These are phyloP conservation scores for Delichon dasypus DNA, from an alignment of 2,797 vertebrate genomes.

Conservation along the genomic window DNA sequence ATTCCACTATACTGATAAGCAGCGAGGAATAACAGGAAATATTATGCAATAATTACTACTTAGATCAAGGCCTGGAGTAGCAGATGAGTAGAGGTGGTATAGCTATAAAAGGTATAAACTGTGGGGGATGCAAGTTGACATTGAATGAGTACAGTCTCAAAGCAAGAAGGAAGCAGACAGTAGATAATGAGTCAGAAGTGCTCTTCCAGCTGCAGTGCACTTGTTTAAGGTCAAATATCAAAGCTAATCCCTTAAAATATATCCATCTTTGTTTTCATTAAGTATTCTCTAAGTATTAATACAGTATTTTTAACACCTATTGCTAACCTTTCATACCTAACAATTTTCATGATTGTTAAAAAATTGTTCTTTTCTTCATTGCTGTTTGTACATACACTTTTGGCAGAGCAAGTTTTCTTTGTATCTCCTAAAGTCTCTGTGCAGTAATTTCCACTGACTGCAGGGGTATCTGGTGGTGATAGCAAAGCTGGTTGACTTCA, in stretches of 20 bases:
- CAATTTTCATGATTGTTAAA: constrained; percentile 15
- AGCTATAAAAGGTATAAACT: background rate
- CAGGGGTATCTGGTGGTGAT: constrained; percentile 60
- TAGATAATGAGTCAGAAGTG: background rate
- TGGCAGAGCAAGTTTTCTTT: constrained; percentile 16
- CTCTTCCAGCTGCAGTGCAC: background rate
- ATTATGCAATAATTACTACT: background rate
- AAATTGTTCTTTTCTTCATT: background rate
- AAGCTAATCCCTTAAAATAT: constrained; percentile 2
- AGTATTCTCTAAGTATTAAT: background rate
- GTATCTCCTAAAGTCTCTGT: constrained; percentile 37
- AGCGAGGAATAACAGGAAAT: background rate
- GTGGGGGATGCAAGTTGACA: background rate
- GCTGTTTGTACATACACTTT: background rate
- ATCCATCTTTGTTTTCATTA: background rate
- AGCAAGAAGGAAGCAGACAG: constrained; percentile 22
- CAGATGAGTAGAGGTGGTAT: background rate
- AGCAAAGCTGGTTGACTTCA: constrained; percentile 69
- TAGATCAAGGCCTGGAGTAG: background rate
- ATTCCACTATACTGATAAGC: background rate
- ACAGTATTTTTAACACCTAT: background rate
- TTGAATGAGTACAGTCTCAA: background rate
- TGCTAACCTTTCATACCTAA: background rate
- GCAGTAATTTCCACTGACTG: constrained; percentile 57
- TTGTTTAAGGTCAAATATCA: constrained; percentile 42